A percentile compares a stretch with the other conserved stretches of the same genome.
Conservation (phyloP, 2,888 invertebrate species). For the Lasius fuliginosus region DNA sequence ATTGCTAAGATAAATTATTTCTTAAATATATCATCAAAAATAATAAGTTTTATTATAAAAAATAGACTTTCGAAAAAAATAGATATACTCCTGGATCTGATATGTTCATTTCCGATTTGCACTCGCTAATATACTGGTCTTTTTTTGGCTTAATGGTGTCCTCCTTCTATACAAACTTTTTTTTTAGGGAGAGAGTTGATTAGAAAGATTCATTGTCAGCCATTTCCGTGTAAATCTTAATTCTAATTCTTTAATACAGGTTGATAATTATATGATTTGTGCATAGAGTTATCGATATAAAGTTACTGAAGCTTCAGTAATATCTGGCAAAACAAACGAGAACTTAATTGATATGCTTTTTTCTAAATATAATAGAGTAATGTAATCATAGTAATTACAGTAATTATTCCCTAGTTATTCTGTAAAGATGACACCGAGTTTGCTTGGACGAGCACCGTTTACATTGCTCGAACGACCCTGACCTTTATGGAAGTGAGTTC, state of each 20-base stretch:
- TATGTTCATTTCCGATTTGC: neutral
- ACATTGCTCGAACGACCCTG: conserved; percentile 64
- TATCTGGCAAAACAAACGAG: neutral
- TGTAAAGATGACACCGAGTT: conserved; percentile 59
- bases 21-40: too few relatives aligned
- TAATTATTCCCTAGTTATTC: conserved; percentile 56
- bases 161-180: neutral
- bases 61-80: too few relatives aligned
- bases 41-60: too few relatives aligned
- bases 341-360: neutral
- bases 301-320: neutral
- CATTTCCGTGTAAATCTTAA: neutral
- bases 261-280: neutral
- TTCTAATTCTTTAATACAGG: neutral
- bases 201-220: neutral
- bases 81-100: neutral
- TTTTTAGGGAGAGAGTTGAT: neutral
- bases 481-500: conserved; percentile 69
- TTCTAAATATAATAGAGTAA: neutral
- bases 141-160: neutral
- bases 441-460: conserved; percentile 35
- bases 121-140: neutral
- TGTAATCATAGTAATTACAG: conserved; percentile 42
- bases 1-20: too few relatives aligned
- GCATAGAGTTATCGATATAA: neutral